Percentiles rank a stretch among this genome's conserved stretches.
Conservation (phyloP, 1,140 invertebrate genomes). For the Cylas formicarius region DNA sequence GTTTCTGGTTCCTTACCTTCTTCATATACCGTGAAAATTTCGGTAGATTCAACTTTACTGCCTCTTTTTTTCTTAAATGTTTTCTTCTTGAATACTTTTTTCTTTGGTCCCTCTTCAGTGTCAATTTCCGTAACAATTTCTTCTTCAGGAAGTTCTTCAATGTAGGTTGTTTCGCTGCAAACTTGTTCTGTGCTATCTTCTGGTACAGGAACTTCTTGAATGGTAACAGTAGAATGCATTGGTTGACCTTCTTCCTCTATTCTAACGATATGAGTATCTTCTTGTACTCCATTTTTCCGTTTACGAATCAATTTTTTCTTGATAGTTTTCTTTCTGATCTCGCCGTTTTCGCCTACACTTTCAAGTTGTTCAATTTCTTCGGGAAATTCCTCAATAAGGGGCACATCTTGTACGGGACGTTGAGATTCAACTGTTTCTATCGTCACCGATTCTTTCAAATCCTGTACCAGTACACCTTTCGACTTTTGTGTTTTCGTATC, state of each 20-base stretch:
- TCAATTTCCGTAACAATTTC: conserved; percentile 35
- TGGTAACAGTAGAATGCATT: conserved; percentile 37
- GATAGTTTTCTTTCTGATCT: conserved; percentile 34
- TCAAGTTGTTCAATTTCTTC: conserved; percentile 38
- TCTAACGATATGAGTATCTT: conserved; percentile 34
- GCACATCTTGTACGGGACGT: conserved; percentile 31
- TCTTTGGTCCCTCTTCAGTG: conserved; percentile 34
- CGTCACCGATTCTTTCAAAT: conserved; percentile 29
- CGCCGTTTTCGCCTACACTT: conserved; percentile 28
- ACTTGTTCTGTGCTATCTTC: conserved; percentile 18
- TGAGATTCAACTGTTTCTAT: conserved; percentile 31
- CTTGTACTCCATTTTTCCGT: conserved; percentile 30
- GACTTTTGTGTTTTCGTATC: conserved; percentile 14
- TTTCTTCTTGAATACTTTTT: conserved; percentile 40
- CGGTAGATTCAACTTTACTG: conserved; percentile 42
- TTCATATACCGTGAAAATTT: conserved; percentile 46
- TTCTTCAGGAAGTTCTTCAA: conserved; percentile 37
- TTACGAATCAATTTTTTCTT: conserved; percentile 36
- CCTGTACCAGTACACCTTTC: conserved; percentile 23
- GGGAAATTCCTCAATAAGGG: conserved; percentile 34
- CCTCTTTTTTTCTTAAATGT: conserved; percentile 39
- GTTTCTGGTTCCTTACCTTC: conserved; percentile 41
- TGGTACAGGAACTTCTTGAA: conserved; percentile 27
- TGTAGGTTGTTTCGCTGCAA: conserved; percentile 4
- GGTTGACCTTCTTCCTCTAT: conserved; percentile 38